These are phyloP conservation scores for Hydra vulgaris DNA, from an alignment of 30 jellyfish, hydroid and myxozoan species.

Conservation along the genomic window DNA sequence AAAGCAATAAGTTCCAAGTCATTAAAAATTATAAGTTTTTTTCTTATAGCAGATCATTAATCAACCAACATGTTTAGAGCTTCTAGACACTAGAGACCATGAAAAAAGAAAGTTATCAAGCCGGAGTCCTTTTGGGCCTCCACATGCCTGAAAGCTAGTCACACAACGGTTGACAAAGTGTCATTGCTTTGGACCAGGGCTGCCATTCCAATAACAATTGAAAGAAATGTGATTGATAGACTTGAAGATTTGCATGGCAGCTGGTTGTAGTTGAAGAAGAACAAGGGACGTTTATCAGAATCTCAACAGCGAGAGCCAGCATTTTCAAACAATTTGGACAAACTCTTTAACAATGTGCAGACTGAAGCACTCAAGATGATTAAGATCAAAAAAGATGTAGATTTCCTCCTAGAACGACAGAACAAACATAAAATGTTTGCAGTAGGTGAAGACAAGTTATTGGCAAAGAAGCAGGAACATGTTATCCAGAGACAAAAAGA, in stretches of 20 bases:
- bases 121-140: too few relatives aligned
- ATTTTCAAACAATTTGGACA: too few relatives aligned
- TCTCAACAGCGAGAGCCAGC: background rate
- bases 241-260: too few relatives aligned
- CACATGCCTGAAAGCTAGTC: background rate
- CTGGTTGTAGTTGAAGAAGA: background rate
- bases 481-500: background rate
- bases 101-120: too few relatives aligned
- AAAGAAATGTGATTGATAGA: too few relatives aligned
- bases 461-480: background rate
- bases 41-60: too few relatives aligned
- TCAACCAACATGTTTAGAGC: too few relatives aligned
- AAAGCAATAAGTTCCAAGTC: too few relatives aligned
- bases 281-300: background rate
- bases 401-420: background rate
- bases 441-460: background rate
- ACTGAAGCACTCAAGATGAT: background rate
- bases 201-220: background rate
- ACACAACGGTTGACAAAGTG: background rate
- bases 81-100: too few relatives aligned
- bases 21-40: too few relatives aligned
- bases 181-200: background rate
- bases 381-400: background rate
- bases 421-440: background rate
- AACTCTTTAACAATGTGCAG: background rate